Base-by-base conservation (phyloP, 2,888 invertebrate species). In the Melanargia galathea region DNA sequence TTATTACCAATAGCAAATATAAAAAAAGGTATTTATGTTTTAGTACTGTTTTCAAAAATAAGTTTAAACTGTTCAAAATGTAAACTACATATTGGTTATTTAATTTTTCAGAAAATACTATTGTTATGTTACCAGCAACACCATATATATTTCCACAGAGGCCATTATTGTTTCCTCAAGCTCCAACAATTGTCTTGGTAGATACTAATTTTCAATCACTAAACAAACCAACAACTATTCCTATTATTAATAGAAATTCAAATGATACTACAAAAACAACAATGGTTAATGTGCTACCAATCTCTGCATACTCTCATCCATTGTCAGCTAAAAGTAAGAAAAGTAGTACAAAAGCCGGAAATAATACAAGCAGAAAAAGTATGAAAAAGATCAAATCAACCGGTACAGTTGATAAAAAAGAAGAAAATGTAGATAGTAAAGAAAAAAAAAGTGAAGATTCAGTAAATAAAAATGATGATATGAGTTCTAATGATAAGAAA, bases 281-380 rank as follows among this genome's bases (percentile, higher is more conserved):
- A 38, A 91, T 88, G 89, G 91, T 91, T 35, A 91, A 91, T 77
- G 86, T 90, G 65, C 74, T 90, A 66, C 91, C 91, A 26, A 90
- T 91, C 82, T 85, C 91, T 49, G 91, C 91, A n/a, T 91, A 90
- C 74, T 90, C 91, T 18, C 82, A 80, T 64, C 84, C 90, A 33
- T 66, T 90, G 45, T 90, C 91, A 56, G 86, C 83, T 30, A 90
- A 84, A 79, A 72, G 62, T 64, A 90, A 84, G 71, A 90, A 84
- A 73, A 79, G 60, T 67, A 78, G 67, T 73, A 63, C 77, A 0
- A 89, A 81, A 67, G 56, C 76, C 55, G 87, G 83, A 76, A 67
- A 40, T 56, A 64, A 26, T 55, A 55, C 43, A 18, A 60, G 57
- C 43, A 72, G 70, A 68, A 75, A 74, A 63, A 30, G 24, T 8